A percentile compares a stretch with the other conserved stretches of the same genome.
Evolutionary conservation across 2,797 vertebrate genomes (phyloP).

Genomic region (Lates japonicus): DNA sequence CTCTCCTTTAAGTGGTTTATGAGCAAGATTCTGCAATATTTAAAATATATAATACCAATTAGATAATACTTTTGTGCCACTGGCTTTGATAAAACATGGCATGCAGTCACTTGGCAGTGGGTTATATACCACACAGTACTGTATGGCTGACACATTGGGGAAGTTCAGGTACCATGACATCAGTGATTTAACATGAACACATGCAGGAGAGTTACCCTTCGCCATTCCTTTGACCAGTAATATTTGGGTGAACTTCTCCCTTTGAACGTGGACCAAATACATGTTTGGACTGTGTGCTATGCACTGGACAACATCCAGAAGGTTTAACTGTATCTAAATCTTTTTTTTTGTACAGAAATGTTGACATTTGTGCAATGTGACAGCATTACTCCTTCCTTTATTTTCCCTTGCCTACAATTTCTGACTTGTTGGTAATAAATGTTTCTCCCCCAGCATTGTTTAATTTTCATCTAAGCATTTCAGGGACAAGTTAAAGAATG

Average conservation of each 20-base stretch:
- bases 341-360: constrained; percentile 60
- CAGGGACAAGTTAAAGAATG: constrained; percentile 6
- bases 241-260: constrained; percentile 52
- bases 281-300: constrained; percentile 63
- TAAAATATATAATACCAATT: constrained; percentile 8
- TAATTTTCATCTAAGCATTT: constrained; percentile 46
- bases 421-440: constrained; percentile 76
- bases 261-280: constrained; percentile 66
- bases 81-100: constrained; percentile 22
- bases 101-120: constrained; percentile 32
- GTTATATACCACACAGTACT: constrained; percentile 6
- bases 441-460: constrained; percentile 57
- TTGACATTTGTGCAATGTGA: constrained; percentile 74
- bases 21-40: constrained; percentile 21
- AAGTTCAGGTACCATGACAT: constrained; percentile 32
- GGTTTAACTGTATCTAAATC: constrained; percentile 54
- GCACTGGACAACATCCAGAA: constrained; percentile 56
- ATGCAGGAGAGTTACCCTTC: constrained; percentile 35
- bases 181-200: constrained; percentile 22
- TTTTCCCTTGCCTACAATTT: constrained; percentile 42
- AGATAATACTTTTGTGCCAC: constrained; percentile 8
- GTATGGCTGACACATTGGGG: constrained; percentile 16
- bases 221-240: constrained; percentile 51
- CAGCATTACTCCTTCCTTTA: constrained; percentile 51
- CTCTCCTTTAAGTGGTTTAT: neutral